phyloP scores from a whole-genome alignment of 2,888 invertebrate species.

The Beris morrisii region DNA sequence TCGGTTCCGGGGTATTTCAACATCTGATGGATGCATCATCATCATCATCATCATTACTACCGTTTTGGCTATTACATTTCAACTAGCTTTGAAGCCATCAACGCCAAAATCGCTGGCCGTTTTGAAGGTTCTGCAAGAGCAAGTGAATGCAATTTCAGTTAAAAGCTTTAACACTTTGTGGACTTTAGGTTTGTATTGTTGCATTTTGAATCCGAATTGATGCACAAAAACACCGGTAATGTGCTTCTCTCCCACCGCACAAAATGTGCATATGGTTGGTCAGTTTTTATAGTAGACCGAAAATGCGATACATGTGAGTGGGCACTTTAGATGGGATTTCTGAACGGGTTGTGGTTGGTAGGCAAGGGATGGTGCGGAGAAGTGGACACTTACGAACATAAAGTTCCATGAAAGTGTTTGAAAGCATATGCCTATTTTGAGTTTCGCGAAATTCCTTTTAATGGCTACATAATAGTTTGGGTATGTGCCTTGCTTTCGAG shows the following conservation, averaged over 20 bases:
- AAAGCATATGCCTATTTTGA: too few relatives aligned
- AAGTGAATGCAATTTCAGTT: conserved; percentile 28
- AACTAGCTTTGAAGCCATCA: conserved; percentile 17
- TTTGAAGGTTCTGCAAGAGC: background rate
- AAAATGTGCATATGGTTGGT: conserved; percentile 13
- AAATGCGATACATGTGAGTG: too few relatives aligned
- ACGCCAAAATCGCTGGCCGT: conserved; percentile 1
- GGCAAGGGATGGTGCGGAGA: too few relatives aligned
- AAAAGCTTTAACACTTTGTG: conserved; percentile 30
- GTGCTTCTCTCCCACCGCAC: conserved; percentile 11
- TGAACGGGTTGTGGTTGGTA: too few relatives aligned
- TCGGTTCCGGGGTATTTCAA: background rate
- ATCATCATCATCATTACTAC: conserved; percentile 23
- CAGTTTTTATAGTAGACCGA: conserved; percentile 4
- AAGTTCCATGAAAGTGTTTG: too few relatives aligned
- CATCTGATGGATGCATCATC: conserved; percentile 20
- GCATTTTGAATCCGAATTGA: conserved; percentile 19
- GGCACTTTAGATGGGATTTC: too few relatives aligned
- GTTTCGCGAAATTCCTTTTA: too few relatives aligned
- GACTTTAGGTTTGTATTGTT: conserved; percentile 22
- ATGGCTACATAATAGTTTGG: too few relatives aligned
- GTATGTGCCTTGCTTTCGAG: too few relatives aligned
- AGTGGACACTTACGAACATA: too few relatives aligned
- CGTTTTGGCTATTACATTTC: conserved; percentile 24
- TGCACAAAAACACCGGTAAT: conserved; percentile 35